Evolutionary conservation across 2,888 invertebrate genomes (phyloP), one percentile per base, ranked within the genome.

Genomic region (Apoderus coryli): DNA sequence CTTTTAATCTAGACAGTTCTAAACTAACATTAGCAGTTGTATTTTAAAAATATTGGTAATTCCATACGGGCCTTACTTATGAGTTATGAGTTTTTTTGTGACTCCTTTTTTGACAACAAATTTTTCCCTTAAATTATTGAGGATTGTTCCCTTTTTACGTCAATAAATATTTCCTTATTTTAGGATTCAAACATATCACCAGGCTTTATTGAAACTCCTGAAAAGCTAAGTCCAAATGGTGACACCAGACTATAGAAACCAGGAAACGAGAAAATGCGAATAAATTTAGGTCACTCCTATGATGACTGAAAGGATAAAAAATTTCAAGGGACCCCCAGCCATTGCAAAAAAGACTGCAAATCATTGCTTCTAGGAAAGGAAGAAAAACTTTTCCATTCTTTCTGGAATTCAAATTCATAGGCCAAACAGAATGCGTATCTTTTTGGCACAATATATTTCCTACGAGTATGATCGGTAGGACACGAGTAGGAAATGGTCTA

Each of bases 361-460:
- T n/a, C 25, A 25, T 25, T 25, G 25, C 25, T 25, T 25, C 25
- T 25, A 25, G 12, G 25, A 10, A 25, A 25, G 11, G 25, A 4
- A 25, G 11, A 10, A 9, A 25, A 11, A 25, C 5, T 25, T 25
- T 23, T 25, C 11, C 5, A 10, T 25, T 25, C 12, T 25, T 25
- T 25, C 12, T 25, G 25, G 11, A 25, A 25, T 25, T 25, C 13
- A 6, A 14, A 3, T 11, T 25, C 25, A 25, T 25, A 10, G 4
- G 25, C 4, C 11, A 25, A 25, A 22, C 27, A 28, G 14, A 16
- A 22, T 27, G 16, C 25, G 24, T 14, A 9, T 22, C 25, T 25
- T 10, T 25, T 25, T 10, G 25, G 12, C 11, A 25, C 10, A 2
- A 37, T n/a, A n/a, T n/a, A n/a, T n/a, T n/a, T n/a, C n/a, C n/a